Base-by-base conservation (phyloP, 2,888 invertebrate species). In the Callosobruchus maculatus region DNA sequence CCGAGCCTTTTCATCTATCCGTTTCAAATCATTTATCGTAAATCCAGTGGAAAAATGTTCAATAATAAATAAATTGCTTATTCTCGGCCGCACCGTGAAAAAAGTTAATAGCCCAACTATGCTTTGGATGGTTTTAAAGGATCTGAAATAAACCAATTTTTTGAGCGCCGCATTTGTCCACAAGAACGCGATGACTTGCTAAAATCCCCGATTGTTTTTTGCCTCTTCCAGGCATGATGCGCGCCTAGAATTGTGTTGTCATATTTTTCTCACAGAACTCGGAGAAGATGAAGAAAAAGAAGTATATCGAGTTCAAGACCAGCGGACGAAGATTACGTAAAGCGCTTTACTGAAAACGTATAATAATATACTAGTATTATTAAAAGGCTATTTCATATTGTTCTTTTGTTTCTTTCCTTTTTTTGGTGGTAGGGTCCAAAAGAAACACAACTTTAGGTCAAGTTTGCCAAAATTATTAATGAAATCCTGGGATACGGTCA, bases 41-140 rank as follows among this genome's bases (percentile, higher is more conserved):
- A 68, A 76, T 73, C 30, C 74, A 70, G 69, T 70, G 76, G 74
- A 74, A 76, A 76, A 75, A 75, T 73, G 71, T n/a, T 67, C 68
- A 71, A 73, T 71, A 73, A 75, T 70, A 30, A 74, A 71, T 73
- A n/a, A 49, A 30, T 67, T 68, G 20, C 72, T 74, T 71, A 70
- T 72, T 72, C 72, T 70, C 20, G 70, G n/a, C 21, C 13, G 26
- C 67, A 22, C 4, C 21, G 67, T 22, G 49, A 22, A 72, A 67
- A 78, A 79, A 80, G 77, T 79, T 80, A 80, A 80, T 79, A 78
- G 79, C 79, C 77, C 79, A 79, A 80, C 78, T 78, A 80, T 79
- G 77, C 80, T 76, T 78, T 79, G 74, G 76, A 79, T 78, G 78
- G 76, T 78, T 80, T 79, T 79, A 72, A 30, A 21, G 79, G 79